Base-by-base conservation (phyloP, 2,113 vertebrate genomes). In the Actenoides hombroni region DNA sequence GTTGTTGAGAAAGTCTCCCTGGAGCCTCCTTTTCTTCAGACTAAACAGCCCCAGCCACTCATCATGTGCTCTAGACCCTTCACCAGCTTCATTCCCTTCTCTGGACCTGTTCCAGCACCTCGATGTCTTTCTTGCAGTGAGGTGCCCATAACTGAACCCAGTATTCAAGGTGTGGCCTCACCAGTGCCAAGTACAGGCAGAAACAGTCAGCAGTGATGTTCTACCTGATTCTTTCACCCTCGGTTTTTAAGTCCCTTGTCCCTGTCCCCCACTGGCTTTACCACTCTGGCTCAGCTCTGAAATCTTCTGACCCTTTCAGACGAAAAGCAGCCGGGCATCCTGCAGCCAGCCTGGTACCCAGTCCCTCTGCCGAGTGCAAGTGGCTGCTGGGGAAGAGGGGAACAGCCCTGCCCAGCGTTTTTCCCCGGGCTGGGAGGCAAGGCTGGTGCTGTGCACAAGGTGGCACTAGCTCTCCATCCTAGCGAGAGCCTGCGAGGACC, bases 401-500 rank as follows among this genome's bases (percentile, higher is more conserved):
- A 42, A 56, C 6, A 3, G 29, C 26, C 5, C 49, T 1, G 6
- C 28, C 29, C 29, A 56, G 54, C 54, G 54, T 56, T 56, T 39
- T 9, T 10, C 35, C 35, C 3, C 10, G 14, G 42, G 48, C 5
- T 2, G 49, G 63, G 56, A 57, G 80, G 88, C 94, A 5, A 9
- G 86, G 83, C 92, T 40, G 69, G 31, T 11, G 89, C 91, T 4
- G 70, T 33, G 89, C 96, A 94, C 94, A 65, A 95, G 95, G 91
- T 89, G 96, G 96, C 91, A 92, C 94, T 44, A 48, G 91, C 84
- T 94, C 95, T 78, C 91, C 94, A 69, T 64, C 75, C 13, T 60
- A 10, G 48, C 73, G 0, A 53, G 7, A 23, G 46, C 21, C 82
- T 49, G 75, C 61, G 5, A 35, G 35, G 9, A 18, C n/a, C 73